phyloP scores from a whole-genome alignment of 2,113 vertebrate species.

The Peromyscus californicus region DNA sequence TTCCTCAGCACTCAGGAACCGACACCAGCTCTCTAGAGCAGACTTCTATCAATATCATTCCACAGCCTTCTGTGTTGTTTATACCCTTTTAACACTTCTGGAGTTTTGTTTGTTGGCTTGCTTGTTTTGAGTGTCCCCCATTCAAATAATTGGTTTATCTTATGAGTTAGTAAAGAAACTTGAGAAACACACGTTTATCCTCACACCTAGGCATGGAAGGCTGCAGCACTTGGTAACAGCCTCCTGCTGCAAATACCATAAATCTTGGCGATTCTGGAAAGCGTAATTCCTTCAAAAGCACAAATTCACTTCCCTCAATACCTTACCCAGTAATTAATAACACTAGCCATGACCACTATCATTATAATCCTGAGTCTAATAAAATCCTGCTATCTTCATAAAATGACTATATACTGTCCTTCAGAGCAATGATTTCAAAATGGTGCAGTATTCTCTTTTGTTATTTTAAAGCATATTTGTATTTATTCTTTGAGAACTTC shows the following conservation, averaged over 20 bases:
- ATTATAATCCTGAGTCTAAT: neutral
- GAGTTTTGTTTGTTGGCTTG: neutral
- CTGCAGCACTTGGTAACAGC: neutral
- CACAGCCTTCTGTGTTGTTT: neutral
- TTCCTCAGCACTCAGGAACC: constrained; percentile 7
- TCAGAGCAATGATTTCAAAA: neutral
- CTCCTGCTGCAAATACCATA: neutral
- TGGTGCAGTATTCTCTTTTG: neutral
- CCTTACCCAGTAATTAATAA: neutral
- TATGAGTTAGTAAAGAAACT: neutral
- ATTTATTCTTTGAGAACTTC: neutral
- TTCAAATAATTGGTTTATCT: neutral
- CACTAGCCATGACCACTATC: neutral
- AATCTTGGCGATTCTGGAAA: neutral
- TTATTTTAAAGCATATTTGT: neutral
- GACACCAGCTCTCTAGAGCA: neutral
- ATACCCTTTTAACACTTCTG: neutral
- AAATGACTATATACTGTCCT: neutral
- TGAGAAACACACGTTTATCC: neutral
- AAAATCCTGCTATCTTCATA: neutral
- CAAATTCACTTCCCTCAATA: neutral
- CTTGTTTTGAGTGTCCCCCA: neutral
- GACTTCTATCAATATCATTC: neutral
- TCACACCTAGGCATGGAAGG: neutral
- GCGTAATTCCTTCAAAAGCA: neutral